Base-by-base conservation (phyloP, 2,888 invertebrate species). In the Drosophila paranaensis region DNA sequence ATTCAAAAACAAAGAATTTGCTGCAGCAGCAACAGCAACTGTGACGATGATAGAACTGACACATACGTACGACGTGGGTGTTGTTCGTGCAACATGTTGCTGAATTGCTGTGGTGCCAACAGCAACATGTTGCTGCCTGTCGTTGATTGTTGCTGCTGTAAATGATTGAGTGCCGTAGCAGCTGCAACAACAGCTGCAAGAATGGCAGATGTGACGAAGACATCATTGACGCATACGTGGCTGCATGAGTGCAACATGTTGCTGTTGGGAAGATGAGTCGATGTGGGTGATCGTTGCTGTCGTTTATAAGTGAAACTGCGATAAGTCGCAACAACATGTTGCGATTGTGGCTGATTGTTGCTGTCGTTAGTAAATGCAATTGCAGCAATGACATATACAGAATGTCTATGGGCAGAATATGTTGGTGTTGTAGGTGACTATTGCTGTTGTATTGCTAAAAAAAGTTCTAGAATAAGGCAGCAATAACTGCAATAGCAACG, bases 1-100 rank as follows among this genome's bases (percentile, higher is more conserved):
- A 82, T 60, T 71, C 73, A 79, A 81, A 79, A 64, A 57, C 55
- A 20, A 81, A 81, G 79, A 74, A 84, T 86, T 67, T 74, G 63
- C 62, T 65, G 39, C 64, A 62, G 43, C 53, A 60, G 20, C 64
- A 50, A 16, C 48, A 61, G 10, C 62, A 64, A 5, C 58, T 27
- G 14, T 58, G 56, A 48, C 55, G 58, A 50, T 64, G 71, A 73
- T 65, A 60, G 65, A 65, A 54, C 43, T 61, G 53, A 53, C 39
- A 56, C 45, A 63, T 69, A 39, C 30, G n/a, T 37, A 56, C 10
- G 0, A 42, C 37, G 69, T 58, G 70, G 50, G 45, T 50, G 69
- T 30, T 61, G 63, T 25, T 30, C 30, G 2, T 71, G 75, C 77
- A 63, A 61, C 62, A 76, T 76, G 77, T 72, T 72, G 77, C 73